Evolutionary conservation across 2,888 invertebrate species (phyloP), one percentile per base, ranked within the genome.

Genomic region (Pocota personata): DNA sequence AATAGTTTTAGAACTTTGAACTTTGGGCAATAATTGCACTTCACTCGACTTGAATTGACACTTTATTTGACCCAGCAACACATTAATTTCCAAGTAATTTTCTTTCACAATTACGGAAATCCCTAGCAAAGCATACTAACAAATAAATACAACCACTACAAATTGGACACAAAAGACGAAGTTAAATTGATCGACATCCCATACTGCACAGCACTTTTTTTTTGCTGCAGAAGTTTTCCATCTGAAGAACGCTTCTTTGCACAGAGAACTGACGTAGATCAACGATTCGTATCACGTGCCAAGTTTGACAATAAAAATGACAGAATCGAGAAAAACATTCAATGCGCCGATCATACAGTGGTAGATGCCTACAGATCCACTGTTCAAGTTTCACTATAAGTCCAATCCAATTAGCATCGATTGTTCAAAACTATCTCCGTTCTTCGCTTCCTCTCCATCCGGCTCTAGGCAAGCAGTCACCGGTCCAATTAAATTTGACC

Each of bases 261-360:
- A 27, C 4, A 19, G 8, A 46, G 19, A 48, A 43, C 2, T n/a
- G 35, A 37, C 2, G 4, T 12, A 12, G n/a, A 19, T 84, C 77
- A 80, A 73, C 72, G 75, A 88, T 88, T 86, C 86, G 67, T 87
- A 87, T 88, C 88, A 87, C 88, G 88, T 86, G 88, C 88, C 83
- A 88, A 87, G 78, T 88, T 88, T 87, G 86, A 88, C 80, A 88
- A 88, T 87, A 84, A 88, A 88, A 84, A 88, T 89, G 87, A 88
- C 88, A 84, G 71, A 46, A 71, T 46, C 55, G 6, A 87, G 82
- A 80, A 88, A 83, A 76, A 87, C 86, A 83, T 83, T 86, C 86
- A 82, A 83, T 80, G 64, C 69, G 76, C 67, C 80, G 82, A 82
- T 69, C 62, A 46, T 64, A 21, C 24, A 57, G 57, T 57, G 67